A percentile compares a stretch with the other conserved stretches of the same genome.
These are phyloP conservation scores for Napeogenes sylphis DNA, from an alignment of 2,888 invertebrate genomes.

Conservation along the genomic window DNA sequence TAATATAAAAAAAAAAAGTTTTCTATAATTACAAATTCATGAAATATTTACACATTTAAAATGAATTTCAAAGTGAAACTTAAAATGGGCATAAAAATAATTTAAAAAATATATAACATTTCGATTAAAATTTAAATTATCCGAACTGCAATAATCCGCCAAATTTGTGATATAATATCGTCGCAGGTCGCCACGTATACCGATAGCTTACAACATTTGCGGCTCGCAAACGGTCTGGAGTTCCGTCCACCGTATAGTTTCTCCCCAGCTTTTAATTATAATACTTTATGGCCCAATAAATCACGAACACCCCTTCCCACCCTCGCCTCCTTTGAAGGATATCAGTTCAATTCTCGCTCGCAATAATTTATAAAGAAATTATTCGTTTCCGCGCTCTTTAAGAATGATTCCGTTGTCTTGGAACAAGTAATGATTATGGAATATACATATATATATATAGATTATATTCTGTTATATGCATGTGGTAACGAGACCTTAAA, in stretches of 20 bases:
- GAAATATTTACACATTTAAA: too few relatives aligned
- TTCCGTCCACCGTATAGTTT: conserved; percentile 68
- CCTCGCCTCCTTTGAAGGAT: conserved; percentile 73
- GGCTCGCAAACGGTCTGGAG: conserved; percentile 55
- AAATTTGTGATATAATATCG: neutral
- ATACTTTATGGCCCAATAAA: conserved; percentile 89
- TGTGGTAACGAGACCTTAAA: too few relatives aligned
- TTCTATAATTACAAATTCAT: too few relatives aligned
- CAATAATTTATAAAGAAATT: conserved; percentile 84
- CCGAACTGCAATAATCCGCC: neutral
- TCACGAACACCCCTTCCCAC: conserved; percentile 75
- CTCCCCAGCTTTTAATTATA: conserved; percentile 84
- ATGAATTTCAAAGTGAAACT: too few relatives aligned
- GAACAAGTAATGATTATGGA: conserved; percentile 4
- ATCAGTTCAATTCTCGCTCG: conserved; percentile 83
- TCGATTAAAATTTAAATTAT: neutral
- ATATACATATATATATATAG: neutral
- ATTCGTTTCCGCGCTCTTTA: conserved; percentile 51
- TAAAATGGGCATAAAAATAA: too few relatives aligned
- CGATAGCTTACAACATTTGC: conserved; percentile 38
- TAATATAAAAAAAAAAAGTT: too few relatives aligned
- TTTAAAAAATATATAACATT: too few relatives aligned
- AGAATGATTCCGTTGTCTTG: conserved; percentile 22
- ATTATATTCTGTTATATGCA: neutral
- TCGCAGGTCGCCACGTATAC: neutral